Percentiles rank a stretch among this genome's conserved stretches.
These are phyloP conservation scores for Herminia tarsipennalis DNA, from an alignment of 2,888 invertebrate genomes.

Conservation along the genomic window DNA sequence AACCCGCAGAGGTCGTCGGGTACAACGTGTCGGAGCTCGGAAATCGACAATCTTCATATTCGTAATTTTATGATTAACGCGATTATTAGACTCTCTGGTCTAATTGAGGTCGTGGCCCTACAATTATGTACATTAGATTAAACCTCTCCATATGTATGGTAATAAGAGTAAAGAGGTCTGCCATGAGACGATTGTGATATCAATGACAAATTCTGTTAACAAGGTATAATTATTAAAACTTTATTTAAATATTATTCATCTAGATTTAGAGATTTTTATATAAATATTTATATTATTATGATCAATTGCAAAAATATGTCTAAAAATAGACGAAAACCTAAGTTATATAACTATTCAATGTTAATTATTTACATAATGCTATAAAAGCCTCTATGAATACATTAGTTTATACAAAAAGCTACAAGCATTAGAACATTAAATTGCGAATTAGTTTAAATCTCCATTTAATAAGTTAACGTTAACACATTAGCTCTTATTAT, in stretches of 20 bases:
- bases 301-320: too few species aligned
- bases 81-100: constrained; percentile 60
- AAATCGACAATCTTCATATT: constrained; percentile 68
- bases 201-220: constrained; percentile 27
- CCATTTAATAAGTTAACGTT: too few species aligned
- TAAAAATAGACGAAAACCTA: too few species aligned
- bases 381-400: too few species aligned
- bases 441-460: too few species aligned
- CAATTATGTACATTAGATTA: constrained; percentile 55
- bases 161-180: constrained; percentile 28
- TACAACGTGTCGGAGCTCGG: constrained; percentile 52
- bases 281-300: too few species aligned
- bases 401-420: too few species aligned
- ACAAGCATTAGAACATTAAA: too few species aligned
- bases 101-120: constrained; percentile 75
- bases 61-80: constrained; percentile 71
- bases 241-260: constrained; percentile 2
- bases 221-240: neutral
- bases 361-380: too few species aligned
- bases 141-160: constrained; percentile 25
- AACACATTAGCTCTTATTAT: too few species aligned
- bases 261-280: neutral
- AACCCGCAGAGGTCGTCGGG: constrained; percentile 54
- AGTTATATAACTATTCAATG: too few species aligned
- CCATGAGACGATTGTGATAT: constrained; percentile 22